phyloP scores from a whole-genome alignment of 2,888 invertebrate genomes.

The Phaonia tiefii region DNA sequence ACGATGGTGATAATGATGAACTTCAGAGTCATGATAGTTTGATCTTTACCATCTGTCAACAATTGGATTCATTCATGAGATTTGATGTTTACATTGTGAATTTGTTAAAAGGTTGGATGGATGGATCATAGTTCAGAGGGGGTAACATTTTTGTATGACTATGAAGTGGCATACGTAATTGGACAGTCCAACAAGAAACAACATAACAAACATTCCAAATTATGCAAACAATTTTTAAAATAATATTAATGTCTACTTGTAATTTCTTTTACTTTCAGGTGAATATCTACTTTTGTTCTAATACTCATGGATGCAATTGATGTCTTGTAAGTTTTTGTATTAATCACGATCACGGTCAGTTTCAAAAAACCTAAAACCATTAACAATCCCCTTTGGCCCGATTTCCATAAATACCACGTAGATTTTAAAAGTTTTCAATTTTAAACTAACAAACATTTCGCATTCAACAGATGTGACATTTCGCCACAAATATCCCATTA shows the following conservation, averaged over 20 bases:
- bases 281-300: no score
- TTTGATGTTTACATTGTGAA: not conserved
- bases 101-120: no score
- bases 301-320: no score
- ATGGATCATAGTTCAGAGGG: no score
- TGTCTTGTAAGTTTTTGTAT: no score
- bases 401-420: not conserved
- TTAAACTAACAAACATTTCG: not conserved
- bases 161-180: no score
- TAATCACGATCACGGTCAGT: no score
- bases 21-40: not conserved
- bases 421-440: not conserved
- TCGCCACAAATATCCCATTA: conserved; percentile 1
- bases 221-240: no score
- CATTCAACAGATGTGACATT: not conserved
- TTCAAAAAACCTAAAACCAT: not conserved
- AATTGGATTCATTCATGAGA: conserved; percentile 34
- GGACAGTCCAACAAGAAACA: no score
- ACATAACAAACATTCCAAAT: no score
- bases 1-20: not conserved
- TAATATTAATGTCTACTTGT: no score
- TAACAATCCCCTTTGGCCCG: not conserved
- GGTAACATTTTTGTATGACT: no score
- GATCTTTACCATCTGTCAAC: not conserved
- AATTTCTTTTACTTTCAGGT: conserved; percentile 17